Conservation (phyloP, 1,140 invertebrate species). For the Lordiphosa mommai region DNA sequence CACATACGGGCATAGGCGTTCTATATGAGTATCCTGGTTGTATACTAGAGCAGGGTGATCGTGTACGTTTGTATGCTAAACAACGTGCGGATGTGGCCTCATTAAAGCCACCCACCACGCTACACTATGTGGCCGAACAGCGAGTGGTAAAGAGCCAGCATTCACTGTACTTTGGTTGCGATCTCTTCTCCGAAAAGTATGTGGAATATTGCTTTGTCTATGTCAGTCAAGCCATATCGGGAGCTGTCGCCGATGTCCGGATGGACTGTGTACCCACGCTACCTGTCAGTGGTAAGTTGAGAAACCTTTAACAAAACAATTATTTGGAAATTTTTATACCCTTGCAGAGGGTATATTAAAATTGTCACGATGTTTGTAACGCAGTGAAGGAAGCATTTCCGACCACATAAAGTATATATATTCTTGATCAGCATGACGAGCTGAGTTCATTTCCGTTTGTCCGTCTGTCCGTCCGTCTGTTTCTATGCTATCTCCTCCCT, state of each 20-base stretch:
- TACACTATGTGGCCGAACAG: constrained; percentile 85
- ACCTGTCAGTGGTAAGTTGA: constrained; percentile 85
- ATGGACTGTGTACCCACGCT: constrained; percentile 90
- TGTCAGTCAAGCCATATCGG: constrained; percentile 89
- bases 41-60: constrained; percentile 86
- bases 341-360: no score
- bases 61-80: constrained; percentile 87
- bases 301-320: not conserved
- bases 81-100: constrained; percentile 85
- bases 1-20: constrained; percentile 84
- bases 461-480: no score
- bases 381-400: no score
- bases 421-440: no score
- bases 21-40: constrained; percentile 91
- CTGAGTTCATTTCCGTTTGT: no score
- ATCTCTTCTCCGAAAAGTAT: constrained; percentile 89
- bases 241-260: constrained; percentile 89
- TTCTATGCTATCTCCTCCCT: no score
- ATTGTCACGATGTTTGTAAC: no score
- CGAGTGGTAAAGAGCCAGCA: constrained; percentile 84
- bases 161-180: constrained; percentile 88
- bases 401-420: no score
- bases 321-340: no score
- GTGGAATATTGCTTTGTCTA: constrained; percentile 93
- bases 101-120: constrained; percentile 82